Evolutionary conservation across 2,888 invertebrate genomes (phyloP), one percentile per base, ranked within the genome.

Genomic region (Elgonia sp.): DNA sequence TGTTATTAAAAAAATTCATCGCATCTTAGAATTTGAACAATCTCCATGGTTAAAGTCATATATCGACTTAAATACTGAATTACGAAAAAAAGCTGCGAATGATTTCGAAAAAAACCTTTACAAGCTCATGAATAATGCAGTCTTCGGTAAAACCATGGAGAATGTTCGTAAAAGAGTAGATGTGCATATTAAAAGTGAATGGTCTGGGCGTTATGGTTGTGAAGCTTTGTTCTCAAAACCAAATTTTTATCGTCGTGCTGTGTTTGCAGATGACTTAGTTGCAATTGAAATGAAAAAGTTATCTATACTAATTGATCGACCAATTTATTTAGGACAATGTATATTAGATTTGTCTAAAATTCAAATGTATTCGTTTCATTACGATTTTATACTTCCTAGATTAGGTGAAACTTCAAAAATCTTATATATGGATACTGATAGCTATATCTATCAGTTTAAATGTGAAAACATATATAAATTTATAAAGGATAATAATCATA

Each of bases 151-250:
- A n/a, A n/a, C n/a, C n/a, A n/a, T n/a, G n/a, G n/a, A n/a, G n/a
- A n/a, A n/a, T n/a, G n/a, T n/a, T n/a, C n/a, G n/a, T n/a, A n/a
- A n/a, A n/a, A n/a, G n/a, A n/a, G n/a, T n/a, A n/a, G n/a, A n/a
- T n/a, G n/a, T n/a, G n/a, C n/a, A n/a, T n/a, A n/a, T n/a, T n/a
- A n/a, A n/a, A n/a, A n/a, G n/a, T n/a, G n/a, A 93, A 70, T 94
- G 93, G 93, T 89, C 91, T 16, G 87, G 88, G 9, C 90, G 91
- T 81, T 90, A 91, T 89, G 93, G 93, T 80, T 93, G 93, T 76
- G 88, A 90, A 88, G 90, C 90, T 57, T 85, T 90, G 12, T 92
- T 93, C 21, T 89, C 93, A n/a, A 92, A 90, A 80, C 92, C 92
- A n/a, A 92, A 92, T 89, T 94, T 93, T 86, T 89, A 93, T 70